phyloP scores from a whole-genome alignment of 2,888 invertebrate species.

The Papilio protenor region DNA sequence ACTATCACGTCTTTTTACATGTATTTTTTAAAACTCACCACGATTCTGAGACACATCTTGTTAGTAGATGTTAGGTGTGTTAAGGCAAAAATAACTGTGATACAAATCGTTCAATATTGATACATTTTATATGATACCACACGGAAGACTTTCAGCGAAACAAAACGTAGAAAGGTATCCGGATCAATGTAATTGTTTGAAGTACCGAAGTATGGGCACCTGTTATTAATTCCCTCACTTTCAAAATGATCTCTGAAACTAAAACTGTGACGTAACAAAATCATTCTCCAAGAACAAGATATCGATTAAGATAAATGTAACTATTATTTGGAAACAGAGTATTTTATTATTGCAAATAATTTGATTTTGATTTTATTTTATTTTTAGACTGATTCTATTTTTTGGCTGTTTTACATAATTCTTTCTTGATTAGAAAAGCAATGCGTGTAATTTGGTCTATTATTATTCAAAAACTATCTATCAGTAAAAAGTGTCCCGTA shows the following conservation, averaged over 20 bases:
- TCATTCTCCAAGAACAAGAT: slow-evolving; percentile 19
- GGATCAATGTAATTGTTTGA: slow-evolving; percentile 52
- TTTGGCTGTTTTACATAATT: no score
- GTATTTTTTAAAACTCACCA: slow-evolving; percentile 60
- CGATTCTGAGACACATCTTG: slow-evolving; percentile 63
- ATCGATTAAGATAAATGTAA: slow-evolving; percentile 28
- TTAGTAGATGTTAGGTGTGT: slow-evolving; percentile 50
- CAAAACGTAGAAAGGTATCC: slow-evolving; percentile 69
- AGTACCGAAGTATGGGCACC: slow-evolving; percentile 38
- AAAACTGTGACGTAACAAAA: slow-evolving; percentile 26
- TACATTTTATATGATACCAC: slow-evolving; percentile 71
- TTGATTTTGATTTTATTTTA: no score
- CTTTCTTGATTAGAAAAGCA: no score
- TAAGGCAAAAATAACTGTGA: slow-evolving; percentile 58
- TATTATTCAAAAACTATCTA: no score
- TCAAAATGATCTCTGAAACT: slow-evolving; percentile 34
- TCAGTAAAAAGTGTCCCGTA: no score
- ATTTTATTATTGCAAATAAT: background rate
- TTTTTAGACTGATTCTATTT: no score
- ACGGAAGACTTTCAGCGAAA: slow-evolving; percentile 65
- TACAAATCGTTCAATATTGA: slow-evolving; percentile 49
- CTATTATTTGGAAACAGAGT: background rate
- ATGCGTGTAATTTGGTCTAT: no score
- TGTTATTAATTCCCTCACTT: slow-evolving; percentile 41
- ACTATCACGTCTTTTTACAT: background rate